Base-by-base conservation (phyloP, 2,113 vertebrate genomes). In the Varanus salvator region DNA sequence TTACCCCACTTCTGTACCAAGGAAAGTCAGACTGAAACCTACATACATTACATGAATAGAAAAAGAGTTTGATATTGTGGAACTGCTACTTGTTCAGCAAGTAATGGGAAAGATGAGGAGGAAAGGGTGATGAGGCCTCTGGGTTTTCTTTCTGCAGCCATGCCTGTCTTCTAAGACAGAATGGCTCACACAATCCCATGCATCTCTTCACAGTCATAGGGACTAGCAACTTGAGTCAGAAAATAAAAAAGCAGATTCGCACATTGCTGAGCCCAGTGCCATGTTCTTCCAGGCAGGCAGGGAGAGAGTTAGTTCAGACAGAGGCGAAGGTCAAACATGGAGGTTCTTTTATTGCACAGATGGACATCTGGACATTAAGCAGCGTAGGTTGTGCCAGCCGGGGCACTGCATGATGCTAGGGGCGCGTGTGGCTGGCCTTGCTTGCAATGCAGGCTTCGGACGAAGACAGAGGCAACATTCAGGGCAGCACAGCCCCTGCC, bases 261-360 rank as follows among this genome's bases (percentile, higher is more conserved):
- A 12, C 4, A 7, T 48, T 25, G 57, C 77, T 80, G 50, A 15
- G 29, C 38, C 21, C 7, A n/a, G 71, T 31, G 2, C 17, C n/a
- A n/a, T 60, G 80, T 31, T 34, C 17, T 3, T 38, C 17, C 34
- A 38, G 44, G 21, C 4, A 77, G 17, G 68, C 23, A 8, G 23
- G 68, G 68, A 69, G 27, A 48, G 76, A 15, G 14, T 17, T 17
- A 52, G 23, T 54, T 48, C 64, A n/a, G 60, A 23, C 19, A 80
- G 17, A 29, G 25, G 44, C 60, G 69, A 80, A 4, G 25, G 19
- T 66, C 38, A 78, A 50, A 31, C 14, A 21, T 19, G 60, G 27
- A 50, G 34, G 27, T 68, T 50, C 3, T 78, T 74, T 78, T 66
- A 78, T 87, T 87, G 86, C 86, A 66, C 75, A 78, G 75, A n/a